These are phyloP conservation scores for Pinna nobilis DNA, from an alignment of 1,140 invertebrate genomes.

Conservation along the genomic window DNA sequence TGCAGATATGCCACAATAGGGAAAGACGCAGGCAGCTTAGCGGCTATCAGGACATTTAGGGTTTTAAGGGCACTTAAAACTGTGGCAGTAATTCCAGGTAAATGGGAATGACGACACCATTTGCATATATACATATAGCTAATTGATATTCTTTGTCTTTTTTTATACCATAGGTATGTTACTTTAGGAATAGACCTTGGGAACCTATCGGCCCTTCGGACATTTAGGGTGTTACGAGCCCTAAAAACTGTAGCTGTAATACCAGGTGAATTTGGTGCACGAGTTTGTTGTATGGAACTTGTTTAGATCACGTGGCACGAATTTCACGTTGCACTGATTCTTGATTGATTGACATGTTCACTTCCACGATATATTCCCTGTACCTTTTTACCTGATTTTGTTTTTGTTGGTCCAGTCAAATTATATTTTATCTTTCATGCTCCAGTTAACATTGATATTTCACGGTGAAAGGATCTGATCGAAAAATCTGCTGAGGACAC, in stretches of 20 bases:
- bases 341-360: too few species aligned
- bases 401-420: too few species aligned
- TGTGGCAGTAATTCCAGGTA: conserved; percentile 97
- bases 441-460: too few species aligned
- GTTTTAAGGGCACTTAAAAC: conserved; percentile 96
- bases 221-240: conserved; percentile 94
- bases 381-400: too few species aligned
- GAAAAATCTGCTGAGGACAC: too few species aligned
- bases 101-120: not conserved
- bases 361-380: too few species aligned
- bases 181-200: conserved; percentile 91
- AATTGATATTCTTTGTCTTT: not conserved
- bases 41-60: conserved; percentile 94
- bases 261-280: conserved; percentile 82
- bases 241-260: conserved; percentile 98
- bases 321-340: too few species aligned
- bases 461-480: too few species aligned
- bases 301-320: too few species aligned
- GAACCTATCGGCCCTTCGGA: conserved; percentile 93
- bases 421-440: too few species aligned
- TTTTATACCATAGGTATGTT: conserved; percentile 87
- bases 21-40: conserved; percentile 87
- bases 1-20: conserved; percentile 27
- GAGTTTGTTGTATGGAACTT: too few species aligned
- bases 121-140: conserved; percentile 3